Evolutionary conservation across 2,888 invertebrate species (phyloP).

Genomic region (Lasioglossum villosulum): DNA sequence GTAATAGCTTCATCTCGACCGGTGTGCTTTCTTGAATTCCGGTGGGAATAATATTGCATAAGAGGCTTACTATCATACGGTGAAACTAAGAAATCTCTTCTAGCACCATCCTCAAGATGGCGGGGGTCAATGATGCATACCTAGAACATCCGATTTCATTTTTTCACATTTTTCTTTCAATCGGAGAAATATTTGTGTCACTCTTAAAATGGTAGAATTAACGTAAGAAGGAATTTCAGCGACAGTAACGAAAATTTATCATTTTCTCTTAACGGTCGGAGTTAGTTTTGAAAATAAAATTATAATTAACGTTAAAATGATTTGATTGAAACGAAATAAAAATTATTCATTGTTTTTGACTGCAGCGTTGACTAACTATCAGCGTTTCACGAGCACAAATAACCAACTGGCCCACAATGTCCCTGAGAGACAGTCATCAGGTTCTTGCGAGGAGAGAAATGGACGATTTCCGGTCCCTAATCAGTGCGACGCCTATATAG

Average conservation of each 20-base stretch:
- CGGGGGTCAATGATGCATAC: background rate
- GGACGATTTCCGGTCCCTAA: conserved; percentile 89
- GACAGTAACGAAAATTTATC: background rate
- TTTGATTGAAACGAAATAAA: background rate
- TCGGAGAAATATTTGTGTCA: background rate
- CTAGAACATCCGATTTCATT: background rate
- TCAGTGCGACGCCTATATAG: conserved; percentile 91
- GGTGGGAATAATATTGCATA: background rate
- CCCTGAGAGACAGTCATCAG: conserved; percentile 39
- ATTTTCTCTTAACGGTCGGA: background rate
- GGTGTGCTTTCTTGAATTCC: background rate
- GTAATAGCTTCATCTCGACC: conserved; percentile 10
- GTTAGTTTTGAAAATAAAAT: no score
- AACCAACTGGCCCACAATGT: conserved; percentile 48
- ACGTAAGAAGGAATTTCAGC: background rate
- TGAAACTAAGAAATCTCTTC: background rate
- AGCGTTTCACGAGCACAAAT: conserved; percentile 24
- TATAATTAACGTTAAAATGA: background rate
- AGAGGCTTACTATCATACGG: background rate
- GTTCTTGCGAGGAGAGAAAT: conserved; percentile 88
- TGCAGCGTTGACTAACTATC: conserved; percentile 68
- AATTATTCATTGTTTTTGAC: background rate
- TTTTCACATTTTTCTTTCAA: background rate
- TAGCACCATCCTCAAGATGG: background rate
- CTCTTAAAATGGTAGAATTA: background rate